Evolutionary conservation across 2,888 invertebrate genomes (phyloP), one percentile per base, ranked within the genome.

Genomic region (Rotaria magnacalcarata): DNA sequence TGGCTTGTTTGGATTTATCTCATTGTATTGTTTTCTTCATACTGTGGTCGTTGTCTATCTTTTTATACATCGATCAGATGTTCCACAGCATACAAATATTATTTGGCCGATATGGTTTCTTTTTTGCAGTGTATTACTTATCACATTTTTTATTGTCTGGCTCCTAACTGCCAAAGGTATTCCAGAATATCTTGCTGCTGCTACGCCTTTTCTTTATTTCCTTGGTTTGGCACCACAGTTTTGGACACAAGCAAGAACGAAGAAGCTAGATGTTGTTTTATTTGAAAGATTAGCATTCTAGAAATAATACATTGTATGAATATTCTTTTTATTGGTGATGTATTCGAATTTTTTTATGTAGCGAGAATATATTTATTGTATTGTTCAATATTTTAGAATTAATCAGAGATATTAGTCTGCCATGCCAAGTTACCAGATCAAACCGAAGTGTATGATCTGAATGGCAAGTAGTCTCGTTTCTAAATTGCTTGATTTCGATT

Each of bases 1-100:
- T 34, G 67, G 67, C 34, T n/a, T 67, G 67, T 67, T 67, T 67
- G 67, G 67, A 34, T 34, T 67, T 41, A 67, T 67, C 10, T 67
- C 67, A 19, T 27, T 34, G 4, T 67, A 34, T 67, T 67, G 67
- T 67, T 34, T 67, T 67, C 19, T 67, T 34, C 67, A 67, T 34
- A 67, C 67, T 27, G 3, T 67, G 14, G 4, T 67, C 34, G 34
- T 41, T 14, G 0, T 67, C 16, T 67, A 67, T 67, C 67, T 67
- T 34, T 67, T 19, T 16, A 5, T 67, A 2, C 67, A 7, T 19
- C 67, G 67, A 67, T 67, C 16, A 14, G 34, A 67, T 67, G 67
- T 34, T 27, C 67, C 67, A 41, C 27, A 4, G 19, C 67, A 67
- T 34, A 14, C 67, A 16, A 67, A 34, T 67, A 34, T 67, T 16